Conservation (phyloP, 2,888 invertebrate genomes). For the Metalampra italica region DNA sequence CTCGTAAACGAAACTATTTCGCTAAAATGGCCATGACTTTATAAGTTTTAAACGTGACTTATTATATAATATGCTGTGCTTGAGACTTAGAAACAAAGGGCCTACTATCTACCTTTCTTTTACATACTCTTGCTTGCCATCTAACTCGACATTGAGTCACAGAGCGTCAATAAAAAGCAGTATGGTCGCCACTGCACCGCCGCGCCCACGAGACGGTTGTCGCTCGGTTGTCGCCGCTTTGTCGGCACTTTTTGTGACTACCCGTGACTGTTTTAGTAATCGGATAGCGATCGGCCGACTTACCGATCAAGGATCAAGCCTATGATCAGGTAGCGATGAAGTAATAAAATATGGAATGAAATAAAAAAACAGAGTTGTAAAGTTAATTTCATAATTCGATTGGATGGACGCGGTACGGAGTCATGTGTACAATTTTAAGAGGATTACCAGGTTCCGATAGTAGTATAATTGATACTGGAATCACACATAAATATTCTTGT, state of each 20-base stretch:
- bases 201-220: conserved; percentile 36
- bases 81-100: too few species aligned
- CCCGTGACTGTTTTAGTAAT: conserved; percentile 75
- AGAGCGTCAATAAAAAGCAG: conserved; percentile 44
- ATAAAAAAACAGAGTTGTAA: conserved; percentile 19
- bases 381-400: conserved; percentile 35
- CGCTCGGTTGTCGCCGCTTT: conserved; percentile 51
- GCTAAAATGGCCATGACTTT: too few species aligned
- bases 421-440: too few species aligned
- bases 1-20: too few species aligned
- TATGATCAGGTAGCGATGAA: conserved; percentile 62
- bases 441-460: too few species aligned
- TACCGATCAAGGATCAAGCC: conserved; percentile 10
- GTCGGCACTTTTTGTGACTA: conserved; percentile 69
- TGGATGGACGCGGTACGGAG: conserved; percentile 7
- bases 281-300: conserved; percentile 51
- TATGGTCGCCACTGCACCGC: conserved; percentile 43
- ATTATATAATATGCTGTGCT: too few species aligned
- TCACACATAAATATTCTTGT: too few species aligned
- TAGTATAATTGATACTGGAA: too few species aligned
- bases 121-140: too few species aligned
- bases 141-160: conserved; percentile 19
- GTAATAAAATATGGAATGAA: conserved; percentile 50
- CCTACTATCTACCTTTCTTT: too few species aligned
- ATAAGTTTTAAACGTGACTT: too few species aligned